phyloP scores from a whole-genome alignment of 2,888 invertebrate genomes.

The Cynaeus angustus region DNA sequence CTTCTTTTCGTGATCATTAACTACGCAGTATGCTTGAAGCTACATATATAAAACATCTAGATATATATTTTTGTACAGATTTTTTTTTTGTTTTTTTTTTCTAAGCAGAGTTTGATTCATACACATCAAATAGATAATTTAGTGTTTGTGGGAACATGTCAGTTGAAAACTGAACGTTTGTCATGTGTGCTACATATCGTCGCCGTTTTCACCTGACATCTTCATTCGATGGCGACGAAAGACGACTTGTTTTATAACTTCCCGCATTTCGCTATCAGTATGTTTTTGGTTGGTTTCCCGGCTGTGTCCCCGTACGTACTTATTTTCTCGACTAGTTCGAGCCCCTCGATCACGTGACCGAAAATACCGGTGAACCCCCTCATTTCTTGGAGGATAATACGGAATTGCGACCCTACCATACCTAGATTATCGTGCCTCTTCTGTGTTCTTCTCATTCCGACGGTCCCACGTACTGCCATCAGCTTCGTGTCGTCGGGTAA shows the following conservation, averaged over 20 bases:
- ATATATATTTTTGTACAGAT: conserved; percentile 57
- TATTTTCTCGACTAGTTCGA: conserved; percentile 86
- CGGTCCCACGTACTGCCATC: conserved; percentile 83
- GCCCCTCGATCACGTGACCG: conserved; percentile 85
- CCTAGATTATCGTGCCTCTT: conserved; percentile 86
- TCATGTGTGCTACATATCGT: conserved; percentile 5
- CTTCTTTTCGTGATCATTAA: conserved; percentile 49
- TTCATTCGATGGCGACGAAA: conserved; percentile 36
- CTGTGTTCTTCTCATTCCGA: conserved; percentile 88
- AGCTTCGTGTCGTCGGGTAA: conserved; percentile 88
- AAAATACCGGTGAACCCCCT: conserved; percentile 88
- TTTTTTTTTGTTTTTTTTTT: conserved; percentile 51
- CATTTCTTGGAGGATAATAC: conserved; percentile 87
- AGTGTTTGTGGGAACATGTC: conserved; percentile 15
- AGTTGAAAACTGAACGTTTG: conserved; percentile 16
- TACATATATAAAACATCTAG: conserved; percentile 69
- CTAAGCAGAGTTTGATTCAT: conserved; percentile 52
- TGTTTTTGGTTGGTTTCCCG: conserved; percentile 84
- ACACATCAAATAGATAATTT: conserved; percentile 51
- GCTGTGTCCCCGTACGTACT: conserved; percentile 85
- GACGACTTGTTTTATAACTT: conserved; percentile 73
- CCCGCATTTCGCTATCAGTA: conserved; percentile 84
- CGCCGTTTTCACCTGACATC: conserved; percentile 25
- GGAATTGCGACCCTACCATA: conserved; percentile 89
- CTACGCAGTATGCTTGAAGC: conserved; percentile 64